Conservation (phyloP, 1,140 invertebrate species). For the Sipha flava region DNA sequence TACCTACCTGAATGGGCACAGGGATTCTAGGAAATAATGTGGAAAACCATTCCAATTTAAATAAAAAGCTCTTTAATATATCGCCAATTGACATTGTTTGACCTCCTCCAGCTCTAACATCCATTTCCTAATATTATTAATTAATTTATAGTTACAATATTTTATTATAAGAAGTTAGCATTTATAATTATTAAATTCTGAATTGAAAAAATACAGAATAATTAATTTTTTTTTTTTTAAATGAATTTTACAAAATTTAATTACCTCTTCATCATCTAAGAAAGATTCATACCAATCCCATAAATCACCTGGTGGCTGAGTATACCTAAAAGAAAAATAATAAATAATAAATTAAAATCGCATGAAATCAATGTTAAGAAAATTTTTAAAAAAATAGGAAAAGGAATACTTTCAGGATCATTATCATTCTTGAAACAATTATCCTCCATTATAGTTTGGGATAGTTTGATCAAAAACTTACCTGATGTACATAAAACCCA, state of each 20-base stretch:
- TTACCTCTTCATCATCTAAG: conserved; percentile 85
- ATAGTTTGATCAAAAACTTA: conserved; percentile 42
- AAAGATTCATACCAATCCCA: conserved; percentile 97
- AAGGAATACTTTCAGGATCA: conserved; percentile 1
- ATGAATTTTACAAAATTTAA: no score
- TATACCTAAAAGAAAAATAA: conserved; percentile 62
- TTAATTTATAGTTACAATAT: no score
- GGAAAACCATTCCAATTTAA: conserved; percentile 96
- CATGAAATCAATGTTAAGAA: neutral
- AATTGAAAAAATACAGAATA: neutral
- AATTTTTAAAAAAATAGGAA: neutral
- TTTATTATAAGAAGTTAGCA: no score
- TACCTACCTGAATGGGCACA: conserved; percentile 86
- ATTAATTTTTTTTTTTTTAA: no score
- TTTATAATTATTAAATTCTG: no score
- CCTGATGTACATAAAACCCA: conserved; percentile 94
- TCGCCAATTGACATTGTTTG: conserved; percentile 90
- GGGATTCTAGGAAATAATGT: conserved; percentile 97
- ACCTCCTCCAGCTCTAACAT: conserved; percentile 94
- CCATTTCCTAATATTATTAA: conserved; percentile 62
- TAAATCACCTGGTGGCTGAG: conserved; percentile 87
- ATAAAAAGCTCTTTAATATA: conserved; percentile 85
- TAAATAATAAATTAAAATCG: neutral
- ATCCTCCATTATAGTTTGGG: conserved; percentile 15
- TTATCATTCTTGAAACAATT: conserved; percentile 20